Evolutionary conservation across 2,797 vertebrate genomes (phyloP).

Genomic region (Acanthis flammea): DNA sequence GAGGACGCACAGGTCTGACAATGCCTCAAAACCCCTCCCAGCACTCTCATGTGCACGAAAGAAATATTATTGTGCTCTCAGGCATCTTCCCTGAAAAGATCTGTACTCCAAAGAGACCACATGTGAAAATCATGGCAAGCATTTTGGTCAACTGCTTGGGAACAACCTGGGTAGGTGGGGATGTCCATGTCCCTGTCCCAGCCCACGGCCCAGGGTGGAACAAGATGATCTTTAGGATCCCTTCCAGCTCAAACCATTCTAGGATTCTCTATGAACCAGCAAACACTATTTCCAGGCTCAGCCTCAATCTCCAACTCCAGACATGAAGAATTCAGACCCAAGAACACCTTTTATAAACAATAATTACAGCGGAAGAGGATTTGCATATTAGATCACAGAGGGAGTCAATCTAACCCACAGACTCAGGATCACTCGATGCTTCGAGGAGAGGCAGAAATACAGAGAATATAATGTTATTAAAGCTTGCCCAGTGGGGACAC

Average conservation of each 20-base stretch:
- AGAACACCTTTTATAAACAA: not conserved
- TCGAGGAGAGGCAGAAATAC: not conserved
- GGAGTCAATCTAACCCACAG: not conserved
- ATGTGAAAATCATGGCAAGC: not conserved
- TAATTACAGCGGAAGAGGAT: not conserved
- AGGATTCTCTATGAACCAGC: not conserved
- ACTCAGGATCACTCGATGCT: not conserved
- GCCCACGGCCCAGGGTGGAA: rapidly evolving
- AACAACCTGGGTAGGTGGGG: not conserved
- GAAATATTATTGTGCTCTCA: not conserved
- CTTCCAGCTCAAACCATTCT: not conserved
- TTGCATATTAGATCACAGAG: not conserved
- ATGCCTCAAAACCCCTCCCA: not conserved
- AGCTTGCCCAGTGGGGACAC: conserved; percentile 47
- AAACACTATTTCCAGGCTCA: not conserved
- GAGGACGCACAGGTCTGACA: not conserved
- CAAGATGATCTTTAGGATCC: not conserved
- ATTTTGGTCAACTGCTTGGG: not conserved
- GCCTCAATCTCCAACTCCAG: not conserved
- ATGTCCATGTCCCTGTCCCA: not conserved
- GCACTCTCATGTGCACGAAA: not conserved
- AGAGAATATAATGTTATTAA: conserved; percentile 19
- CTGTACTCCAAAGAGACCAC: rapidly evolving
- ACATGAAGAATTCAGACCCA: not conserved
- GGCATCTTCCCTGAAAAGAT: not conserved